Evolutionary conservation across 2,888 invertebrate genomes (phyloP).

Genomic region (Eledona agricola): DNA sequence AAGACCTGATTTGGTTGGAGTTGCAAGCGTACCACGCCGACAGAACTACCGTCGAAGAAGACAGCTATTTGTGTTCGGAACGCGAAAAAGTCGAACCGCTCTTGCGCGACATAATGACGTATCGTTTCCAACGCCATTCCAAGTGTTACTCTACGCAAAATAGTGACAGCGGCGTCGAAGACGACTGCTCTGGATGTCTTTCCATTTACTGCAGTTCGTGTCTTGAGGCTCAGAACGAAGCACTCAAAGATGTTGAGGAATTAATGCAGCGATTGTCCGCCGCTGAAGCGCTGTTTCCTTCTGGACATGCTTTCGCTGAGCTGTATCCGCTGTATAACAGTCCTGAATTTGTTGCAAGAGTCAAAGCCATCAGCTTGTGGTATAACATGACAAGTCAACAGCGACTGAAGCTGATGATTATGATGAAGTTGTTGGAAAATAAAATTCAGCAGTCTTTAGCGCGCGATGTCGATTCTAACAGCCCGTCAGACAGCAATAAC

Average conservation of each 20-base stretch:
- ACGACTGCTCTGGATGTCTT: constrained; percentile 73
- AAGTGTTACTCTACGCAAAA: constrained; percentile 49
- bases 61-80: constrained; percentile 77
- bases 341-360: constrained; percentile 70
- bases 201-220: constrained; percentile 78
- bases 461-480: constrained; percentile 51
- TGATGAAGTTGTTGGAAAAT: constrained; percentile 71
- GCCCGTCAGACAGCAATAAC: constrained; percentile 64
- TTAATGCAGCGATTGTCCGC: constrained; percentile 77
- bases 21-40: constrained; percentile 85
- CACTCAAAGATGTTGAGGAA: constrained; percentile 77
- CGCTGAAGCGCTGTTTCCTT: constrained; percentile 85
- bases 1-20: constrained; percentile 92
- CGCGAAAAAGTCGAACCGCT: constrained; percentile 76
- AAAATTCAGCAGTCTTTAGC: constrained; percentile 54
- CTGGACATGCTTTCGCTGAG: constrained; percentile 78
- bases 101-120: constrained; percentile 79
- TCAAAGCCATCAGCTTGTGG: constrained; percentile 90
- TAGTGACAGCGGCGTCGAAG: constrained; percentile 56
- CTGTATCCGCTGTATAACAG: constrained; percentile 77
- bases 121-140: constrained; percentile 66
- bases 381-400: constrained; percentile 89
- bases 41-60: constrained; percentile 78
- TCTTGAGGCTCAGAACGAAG: constrained; percentile 75
- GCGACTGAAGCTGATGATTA: constrained; percentile 79